Evolutionary conservation across 1,140 invertebrate genomes (phyloP).

Genomic region (Drosophila ananassae): DNA sequence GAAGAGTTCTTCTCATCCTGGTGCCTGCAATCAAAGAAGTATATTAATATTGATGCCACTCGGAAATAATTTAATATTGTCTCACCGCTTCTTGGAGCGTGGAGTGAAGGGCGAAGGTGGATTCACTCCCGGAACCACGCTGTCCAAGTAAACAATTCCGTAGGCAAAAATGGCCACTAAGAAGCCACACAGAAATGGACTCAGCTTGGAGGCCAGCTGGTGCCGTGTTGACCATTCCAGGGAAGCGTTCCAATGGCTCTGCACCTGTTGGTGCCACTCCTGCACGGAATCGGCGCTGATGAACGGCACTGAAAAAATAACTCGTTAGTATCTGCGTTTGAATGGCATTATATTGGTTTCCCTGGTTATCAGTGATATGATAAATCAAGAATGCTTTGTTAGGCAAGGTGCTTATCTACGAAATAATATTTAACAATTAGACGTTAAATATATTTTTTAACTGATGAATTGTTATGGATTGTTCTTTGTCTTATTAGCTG

Average conservation of each 20-base stretch:
- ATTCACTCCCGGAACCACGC: conserved; percentile 84
- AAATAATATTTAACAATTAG: neutral
- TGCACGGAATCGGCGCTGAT: conserved; percentile 44
- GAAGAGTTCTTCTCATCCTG: conserved; percentile 33
- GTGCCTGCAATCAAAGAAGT: conserved; percentile 38
- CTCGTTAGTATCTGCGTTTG: conserved; percentile 29
- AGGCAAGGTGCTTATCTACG: neutral
- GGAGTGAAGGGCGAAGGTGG: conserved; percentile 85
- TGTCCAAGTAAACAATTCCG: conserved; percentile 85
- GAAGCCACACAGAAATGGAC: conserved; percentile 70
- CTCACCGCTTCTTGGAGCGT: conserved; percentile 66
- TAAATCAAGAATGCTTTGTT: conserved; percentile 32
- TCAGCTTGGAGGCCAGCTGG: conserved; percentile 53
- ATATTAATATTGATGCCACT: conserved; percentile 8
- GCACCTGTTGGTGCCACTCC: conserved; percentile 44
- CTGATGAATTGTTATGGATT: no score
- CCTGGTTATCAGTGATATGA: conserved; percentile 43
- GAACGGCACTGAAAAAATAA: conserved; percentile 59
- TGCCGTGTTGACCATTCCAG: conserved; percentile 52
- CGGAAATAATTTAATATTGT: neutral
- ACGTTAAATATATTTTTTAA: no score
- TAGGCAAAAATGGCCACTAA: conserved; percentile 80
- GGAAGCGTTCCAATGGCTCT: conserved; percentile 42
- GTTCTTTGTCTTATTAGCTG: neutral
- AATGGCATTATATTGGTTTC: conserved; percentile 40